A percentile compares a stretch with the other conserved stretches of the same genome.
phyloP scores from a whole-genome alignment of 1,140 invertebrate genomes.

The Drosophila triauraria region DNA sequence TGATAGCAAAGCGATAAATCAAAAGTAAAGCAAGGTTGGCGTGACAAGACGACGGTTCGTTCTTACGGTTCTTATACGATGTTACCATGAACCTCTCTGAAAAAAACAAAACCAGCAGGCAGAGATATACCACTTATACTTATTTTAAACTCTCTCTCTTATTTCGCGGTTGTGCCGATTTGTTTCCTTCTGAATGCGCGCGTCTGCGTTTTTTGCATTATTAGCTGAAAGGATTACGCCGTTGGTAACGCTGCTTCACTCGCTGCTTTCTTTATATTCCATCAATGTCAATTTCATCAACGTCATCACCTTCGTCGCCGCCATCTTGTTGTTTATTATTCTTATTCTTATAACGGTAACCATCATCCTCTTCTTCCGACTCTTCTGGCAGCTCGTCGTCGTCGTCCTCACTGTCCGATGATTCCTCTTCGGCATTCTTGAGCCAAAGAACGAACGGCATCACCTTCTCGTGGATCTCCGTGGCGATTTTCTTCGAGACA shows the following conservation, averaged over 20 bases:
- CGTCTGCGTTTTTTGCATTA: slow-evolving; percentile 1
- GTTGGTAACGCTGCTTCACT: slow-evolving; percentile 3
- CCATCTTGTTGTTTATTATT: slow-evolving; percentile 84
- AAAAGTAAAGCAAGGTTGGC: slow-evolving; percentile 21
- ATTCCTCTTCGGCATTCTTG: slow-evolving; percentile 97
- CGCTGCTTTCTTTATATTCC: slow-evolving; percentile 91
- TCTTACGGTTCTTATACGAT: neutral
- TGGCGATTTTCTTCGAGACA: slow-evolving; percentile 94
- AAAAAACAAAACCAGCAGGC: slow-evolving; percentile 4
- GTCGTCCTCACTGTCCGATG: slow-evolving; percentile 89
- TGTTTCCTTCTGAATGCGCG: slow-evolving; percentile 5
- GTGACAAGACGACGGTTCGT: neutral
- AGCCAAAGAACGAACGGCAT: slow-evolving; percentile 98
- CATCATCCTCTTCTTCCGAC: slow-evolving; percentile 88
- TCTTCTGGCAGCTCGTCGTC: slow-evolving; percentile 86
- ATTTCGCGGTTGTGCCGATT: neutral
- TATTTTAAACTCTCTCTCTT: slow-evolving; percentile 1
- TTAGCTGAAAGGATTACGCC: slow-evolving; percentile 5
- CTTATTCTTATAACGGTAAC: slow-evolving; percentile 85
- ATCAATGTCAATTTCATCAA: slow-evolving; percentile 95
- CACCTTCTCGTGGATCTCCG: slow-evolving; percentile 96
- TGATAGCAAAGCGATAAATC: slow-evolving; percentile 31
- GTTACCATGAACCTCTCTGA: neutral
- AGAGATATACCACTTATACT: slow-evolving; percentile 3
- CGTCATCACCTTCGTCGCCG: slow-evolving; percentile 91